Evolutionary conservation across 2,888 invertebrate species (phyloP), one percentile per base, ranked within the genome.

Genomic region (Cephus nigrinus): DNA sequence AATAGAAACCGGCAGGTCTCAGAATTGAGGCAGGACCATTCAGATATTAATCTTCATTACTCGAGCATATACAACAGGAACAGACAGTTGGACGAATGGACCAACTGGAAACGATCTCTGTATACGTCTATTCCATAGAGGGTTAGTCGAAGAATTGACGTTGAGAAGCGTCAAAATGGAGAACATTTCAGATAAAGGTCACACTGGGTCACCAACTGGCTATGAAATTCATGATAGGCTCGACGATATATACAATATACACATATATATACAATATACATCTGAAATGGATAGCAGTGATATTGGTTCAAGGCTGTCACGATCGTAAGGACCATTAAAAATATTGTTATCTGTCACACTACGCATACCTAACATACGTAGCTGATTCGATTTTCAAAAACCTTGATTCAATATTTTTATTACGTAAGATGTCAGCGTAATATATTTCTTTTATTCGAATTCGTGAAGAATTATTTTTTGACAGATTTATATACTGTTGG

Each of bases 1-100:
- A 55, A 76, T 73, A 55, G 76, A 76, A 76, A 69, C 71, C 15
- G 76, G 71, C 76, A 76, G 71, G 36, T 76, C 76, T 68, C 31
- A 68, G 69, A 34, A 71, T 55, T 36, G 76, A 73, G 76, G 73
- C 76, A 36, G 73, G n/a, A 40, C 73, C 4, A 36, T 36, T 71
- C 75, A 33, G 69, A 75, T 69, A 77, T 77, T 69, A 77, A 77
- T 77, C 77, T 77, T 75, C 75, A 75, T 75, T 75, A 77, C 69
- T 71, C 31, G 32, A 33, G 33, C 55, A 55, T 23, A 23, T 55
- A 55, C 55, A 55, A 55, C 23, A 55, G 9, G 55, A 55, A 23
- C 55, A 55, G 55, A 55, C 55, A 55, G 55, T 55, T 55, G 55
- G 55, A 55, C 23, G 55, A 23, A 55, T 55, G 55, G 55, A 55